A percentile compares a stretch with the other conserved stretches of the same genome.
phyloP scores from a whole-genome alignment of 2,113 vertebrate genomes.

The Serilophus lunatus region DNA sequence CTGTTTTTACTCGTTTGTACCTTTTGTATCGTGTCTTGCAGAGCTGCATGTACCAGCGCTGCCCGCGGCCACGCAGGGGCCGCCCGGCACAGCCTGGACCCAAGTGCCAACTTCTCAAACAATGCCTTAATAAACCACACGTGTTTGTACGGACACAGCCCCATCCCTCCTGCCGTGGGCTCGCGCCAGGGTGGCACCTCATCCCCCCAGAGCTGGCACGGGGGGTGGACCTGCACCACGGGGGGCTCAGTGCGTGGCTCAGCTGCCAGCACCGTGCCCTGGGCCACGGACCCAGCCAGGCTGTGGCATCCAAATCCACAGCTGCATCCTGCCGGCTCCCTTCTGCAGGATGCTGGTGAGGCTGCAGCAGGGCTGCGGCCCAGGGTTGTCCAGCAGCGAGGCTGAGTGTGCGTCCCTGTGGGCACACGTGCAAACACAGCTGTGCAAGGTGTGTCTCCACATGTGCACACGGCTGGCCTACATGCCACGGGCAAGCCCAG shows the following conservation, averaged over 20 bases:
- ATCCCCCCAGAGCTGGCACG: not conserved
- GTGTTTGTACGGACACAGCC: constrained; percentile 26
- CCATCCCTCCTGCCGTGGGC: not conserved
- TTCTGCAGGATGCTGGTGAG: not conserved
- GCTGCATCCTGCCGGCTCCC: no score
- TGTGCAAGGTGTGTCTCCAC: accelerated
- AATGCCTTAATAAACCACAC: constrained; percentile 73
- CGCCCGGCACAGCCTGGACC: not conserved
- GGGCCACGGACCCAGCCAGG: not conserved
- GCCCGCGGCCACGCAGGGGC: not conserved
- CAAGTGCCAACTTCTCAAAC: constrained; percentile 66
- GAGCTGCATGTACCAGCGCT: constrained; percentile 37
- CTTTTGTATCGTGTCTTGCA: constrained; percentile 49
- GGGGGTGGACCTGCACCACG: accelerated
- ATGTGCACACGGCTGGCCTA: not conserved
- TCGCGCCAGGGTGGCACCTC: accelerated
- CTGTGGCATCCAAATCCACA: not conserved
- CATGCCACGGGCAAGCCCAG: not conserved
- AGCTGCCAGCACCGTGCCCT: accelerated
- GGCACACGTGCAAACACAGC: not conserved
- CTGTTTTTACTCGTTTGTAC: constrained; percentile 58
- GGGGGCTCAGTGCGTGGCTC: not conserved
- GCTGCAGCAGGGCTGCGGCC: not conserved
- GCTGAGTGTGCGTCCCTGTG: not conserved
- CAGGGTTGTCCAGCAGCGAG: not conserved